Evolutionary conservation across 2,797 vertebrate genomes (phyloP).

Genomic region (Synanceia verrucosa): DNA sequence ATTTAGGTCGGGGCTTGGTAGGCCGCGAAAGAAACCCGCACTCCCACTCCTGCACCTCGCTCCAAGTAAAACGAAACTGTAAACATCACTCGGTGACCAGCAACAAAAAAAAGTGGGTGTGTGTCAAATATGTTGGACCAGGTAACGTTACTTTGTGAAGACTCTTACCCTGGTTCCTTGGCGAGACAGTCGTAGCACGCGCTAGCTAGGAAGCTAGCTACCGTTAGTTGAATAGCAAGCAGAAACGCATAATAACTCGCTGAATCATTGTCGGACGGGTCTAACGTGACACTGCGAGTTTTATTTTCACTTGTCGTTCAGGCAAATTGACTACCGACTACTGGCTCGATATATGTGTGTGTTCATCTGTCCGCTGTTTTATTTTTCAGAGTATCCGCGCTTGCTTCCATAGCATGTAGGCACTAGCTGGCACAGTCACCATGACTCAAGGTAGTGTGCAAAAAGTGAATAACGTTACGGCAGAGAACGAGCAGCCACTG

Average conservation of each 20-base stretch:
- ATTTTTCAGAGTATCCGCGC: constrained; percentile 59
- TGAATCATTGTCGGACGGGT: constrained; percentile 84
- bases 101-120: constrained; percentile 1
- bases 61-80: constrained; percentile 33
- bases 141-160: constrained; percentile 9
- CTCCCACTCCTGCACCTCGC: constrained; percentile 35
- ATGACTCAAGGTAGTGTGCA: constrained; percentile 78
- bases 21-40: constrained; percentile 73
- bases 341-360: constrained; percentile 18
- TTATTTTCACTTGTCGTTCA: constrained; percentile 57
- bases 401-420: constrained; percentile 65
- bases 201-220: constrained; percentile 74
- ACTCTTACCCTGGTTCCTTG: constrained; percentile 46
- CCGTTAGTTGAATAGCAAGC: constrained; percentile 61
- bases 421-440: constrained; percentile 72
- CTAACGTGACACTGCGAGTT: constrained; percentile 78
- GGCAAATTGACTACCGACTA: constrained; percentile 31
- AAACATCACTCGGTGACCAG: constrained; percentile 7
- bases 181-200: constrained; percentile 70
- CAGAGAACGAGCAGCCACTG: constrained; percentile 52
- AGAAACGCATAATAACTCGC: constrained; percentile 82
- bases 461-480: constrained; percentile 75
- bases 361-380: constrained; percentile 33
- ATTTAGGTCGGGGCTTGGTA: constrained; percentile 79
- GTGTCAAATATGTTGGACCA: constrained; percentile 37